Percentiles rank a stretch among this genome's conserved stretches.
Evolutionary conservation across 2,797 vertebrate genomes (phyloP).

Genomic region (Muraenolepis orangiensis): DNA sequence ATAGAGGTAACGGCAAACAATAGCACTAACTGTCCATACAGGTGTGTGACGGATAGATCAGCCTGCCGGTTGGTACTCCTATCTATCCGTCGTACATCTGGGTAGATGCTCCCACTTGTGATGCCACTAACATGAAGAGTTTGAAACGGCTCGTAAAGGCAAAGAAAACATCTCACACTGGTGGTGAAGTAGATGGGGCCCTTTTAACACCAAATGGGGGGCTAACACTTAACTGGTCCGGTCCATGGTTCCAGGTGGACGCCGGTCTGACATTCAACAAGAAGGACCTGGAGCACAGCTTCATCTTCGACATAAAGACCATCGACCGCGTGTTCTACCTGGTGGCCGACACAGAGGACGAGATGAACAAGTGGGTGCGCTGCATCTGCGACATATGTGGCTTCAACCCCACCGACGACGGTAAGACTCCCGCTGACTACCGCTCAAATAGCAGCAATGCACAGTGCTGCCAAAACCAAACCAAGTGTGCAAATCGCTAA

Average conservation of each 20-base stretch:
- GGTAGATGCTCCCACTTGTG: neutral
- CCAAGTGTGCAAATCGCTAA: neutral
- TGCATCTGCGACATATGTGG: conserved; percentile 99
- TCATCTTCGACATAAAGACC: conserved; percentile 99
- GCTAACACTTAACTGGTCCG: neutral
- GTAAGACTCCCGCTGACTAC: conserved; percentile 66
- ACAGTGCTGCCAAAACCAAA: neutral
- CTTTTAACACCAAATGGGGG: no score
- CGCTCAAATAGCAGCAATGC: neutral
- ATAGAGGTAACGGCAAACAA: no score
- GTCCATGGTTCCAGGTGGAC: conserved; percentile 76
- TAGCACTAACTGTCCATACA: no score
- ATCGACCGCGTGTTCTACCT: conserved; percentile 97
- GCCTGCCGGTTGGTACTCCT: neutral
- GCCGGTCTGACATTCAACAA: conserved; percentile 96
- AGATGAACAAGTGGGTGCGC: conserved; percentile 99
- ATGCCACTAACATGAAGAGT: neutral
- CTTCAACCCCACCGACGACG: conserved; percentile 98
- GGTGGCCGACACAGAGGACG: conserved; percentile 97
- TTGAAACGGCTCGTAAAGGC: neutral
- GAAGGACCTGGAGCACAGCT: conserved; percentile 99
- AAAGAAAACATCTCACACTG: neutral
- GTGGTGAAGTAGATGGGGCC: neutral
- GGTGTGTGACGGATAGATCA: neutral
- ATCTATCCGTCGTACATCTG: neutral